phyloP scores from a whole-genome alignment of 1,140 invertebrate genomes.

The honey bee (Apis mellifera) region Amel_HAv3.1 CM009946.2:3619001-3619500 shows the following conservation, averaged over 20 bases:
- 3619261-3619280: slow-evolving; percentile 28
- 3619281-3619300: slow-evolving; percentile 58
- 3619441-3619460: slow-evolving; percentile 76
- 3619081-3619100: too few species aligned
- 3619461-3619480: slow-evolving; percentile 83
- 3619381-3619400: slow-evolving; percentile 81
- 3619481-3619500: slow-evolving; percentile 77
- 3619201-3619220: slow-evolving; percentile 16
- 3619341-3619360: slow-evolving; percentile 75
- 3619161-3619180: not conserved
- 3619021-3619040: too few species aligned
- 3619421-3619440: slow-evolving; percentile 8
- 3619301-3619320: slow-evolving; percentile 75
- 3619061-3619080: too few species aligned
- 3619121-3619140: not conserved
- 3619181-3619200: not conserved
- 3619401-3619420: slow-evolving; percentile 47
- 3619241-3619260: slow-evolving; percentile 6
- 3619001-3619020: too few species aligned
- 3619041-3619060: too few species aligned
- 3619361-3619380: slow-evolving; percentile 81
- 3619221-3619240: not conserved
- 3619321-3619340: slow-evolving; percentile 76
- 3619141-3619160: not conserved
- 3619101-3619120: too few species aligned